Evolutionary conservation across 2,888 invertebrate species (phyloP).

Genomic region (Caenorhabditis japonica): DNA sequence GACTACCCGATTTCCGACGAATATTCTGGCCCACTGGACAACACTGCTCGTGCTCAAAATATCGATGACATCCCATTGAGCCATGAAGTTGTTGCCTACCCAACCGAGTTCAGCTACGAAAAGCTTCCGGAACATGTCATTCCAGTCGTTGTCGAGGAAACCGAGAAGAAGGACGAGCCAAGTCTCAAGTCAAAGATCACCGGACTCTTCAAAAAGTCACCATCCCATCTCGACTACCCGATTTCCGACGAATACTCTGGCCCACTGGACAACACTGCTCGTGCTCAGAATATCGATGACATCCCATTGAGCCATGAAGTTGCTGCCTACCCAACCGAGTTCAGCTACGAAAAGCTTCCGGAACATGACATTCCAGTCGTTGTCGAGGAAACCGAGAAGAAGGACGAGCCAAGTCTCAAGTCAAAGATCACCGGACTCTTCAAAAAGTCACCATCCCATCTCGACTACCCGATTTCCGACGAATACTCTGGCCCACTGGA

Average conservation of each 20-base stretch:
- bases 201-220: slow-evolving; percentile 29
- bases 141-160: slow-evolving; percentile 26
- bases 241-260: slow-evolving; percentile 15
- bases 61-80: slow-evolving; percentile 57
- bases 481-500: slow-evolving; percentile 32
- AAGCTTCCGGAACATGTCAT: slow-evolving; percentile 25
- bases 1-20: slow-evolving; percentile 58
- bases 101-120: slow-evolving; percentile 30
- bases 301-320: slow-evolving; percentile 10
- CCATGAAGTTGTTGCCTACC: slow-evolving; percentile 60
- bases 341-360: slow-evolving; percentile 21
- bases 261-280: slow-evolving; percentile 12
- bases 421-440: slow-evolving; percentile 52
- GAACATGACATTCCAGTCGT: slow-evolving; percentile 16
- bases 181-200: slow-evolving; percentile 49
- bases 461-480: slow-evolving; percentile 49
- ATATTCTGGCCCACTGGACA: slow-evolving; percentile 56
- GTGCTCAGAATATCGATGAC: slow-evolving; percentile 11
- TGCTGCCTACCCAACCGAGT: slow-evolving; percentile 15
- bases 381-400: slow-evolving; percentile 21
- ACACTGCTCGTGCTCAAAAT: slow-evolving; percentile 45
- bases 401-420: slow-evolving; percentile 12
- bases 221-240: slow-evolving; percentile 27
- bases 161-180: slow-evolving; percentile 40
- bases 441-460: slow-evolving; percentile 54